Percentiles rank a stretch among this genome's conserved stretches.
These are phyloP conservation scores for Microplitis mediator DNA, from an alignment of 1,140 invertebrate species.

Conservation along the genomic window DNA sequence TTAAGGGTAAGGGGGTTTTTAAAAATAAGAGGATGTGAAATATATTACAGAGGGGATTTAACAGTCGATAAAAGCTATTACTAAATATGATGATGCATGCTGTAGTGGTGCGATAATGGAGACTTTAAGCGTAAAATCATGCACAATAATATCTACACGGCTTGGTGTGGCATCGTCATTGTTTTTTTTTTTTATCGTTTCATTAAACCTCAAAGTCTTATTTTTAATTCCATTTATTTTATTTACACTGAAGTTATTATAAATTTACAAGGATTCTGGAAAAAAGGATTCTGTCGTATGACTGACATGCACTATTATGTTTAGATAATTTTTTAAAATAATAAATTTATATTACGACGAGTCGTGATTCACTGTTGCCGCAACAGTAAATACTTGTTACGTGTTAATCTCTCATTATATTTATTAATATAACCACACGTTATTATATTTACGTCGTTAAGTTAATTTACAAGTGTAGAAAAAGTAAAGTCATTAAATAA, in stretches of 20 bases:
- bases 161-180: constrained; percentile 56
- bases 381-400: constrained; percentile 7
- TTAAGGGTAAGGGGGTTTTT: too few relatives aligned
- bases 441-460: not conserved
- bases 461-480: not conserved
- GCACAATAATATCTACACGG: constrained; percentile 23
- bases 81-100: not conserved
- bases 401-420: constrained; percentile 23
- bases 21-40: too few relatives aligned
- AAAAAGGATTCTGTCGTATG: constrained; percentile 41
- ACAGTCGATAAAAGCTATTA: not conserved
- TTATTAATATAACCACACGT: constrained; percentile 30
- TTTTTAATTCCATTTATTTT: constrained; percentile 8
- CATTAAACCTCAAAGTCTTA: not conserved
- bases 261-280: not conserved
- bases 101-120: constrained; percentile 4
- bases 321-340: not conserved
- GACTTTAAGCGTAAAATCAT: constrained; percentile 12
- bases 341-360: not conserved
- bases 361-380: not conserved
- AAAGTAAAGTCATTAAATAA: not conserved
- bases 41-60: not conserved
- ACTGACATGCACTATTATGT: constrained; percentile 54
- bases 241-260: not conserved
- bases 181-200: not conserved